Evolutionary conservation across 2,113 vertebrate genomes (phyloP).

Genomic region (Protomyctophum bolini): DNA sequence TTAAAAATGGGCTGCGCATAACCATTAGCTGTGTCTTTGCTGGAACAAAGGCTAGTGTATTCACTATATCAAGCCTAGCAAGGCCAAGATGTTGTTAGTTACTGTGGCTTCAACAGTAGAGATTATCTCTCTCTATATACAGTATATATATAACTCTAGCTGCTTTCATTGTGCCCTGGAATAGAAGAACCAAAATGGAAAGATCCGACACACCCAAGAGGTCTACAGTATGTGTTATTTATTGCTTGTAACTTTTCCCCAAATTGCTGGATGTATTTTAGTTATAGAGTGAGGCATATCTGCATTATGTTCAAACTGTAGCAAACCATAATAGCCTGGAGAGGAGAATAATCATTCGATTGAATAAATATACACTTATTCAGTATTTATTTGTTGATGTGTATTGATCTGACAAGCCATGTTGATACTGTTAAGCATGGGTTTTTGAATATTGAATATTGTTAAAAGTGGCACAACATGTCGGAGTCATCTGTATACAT

Average conservation of each 20-base stretch:
- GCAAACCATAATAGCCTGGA: neutral
- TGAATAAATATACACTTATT: neutral
- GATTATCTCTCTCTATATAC: constrained; percentile 22
- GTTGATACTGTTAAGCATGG: neutral
- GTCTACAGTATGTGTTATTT: constrained; percentile 38
- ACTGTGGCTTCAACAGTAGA: constrained; percentile 44
- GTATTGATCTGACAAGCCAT: neutral
- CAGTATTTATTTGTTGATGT: neutral
- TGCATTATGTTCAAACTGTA: constrained; percentile 34
- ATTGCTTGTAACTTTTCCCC: constrained; percentile 50
- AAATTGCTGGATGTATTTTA: constrained; percentile 60
- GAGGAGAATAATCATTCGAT: constrained; percentile 11
- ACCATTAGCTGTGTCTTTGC: constrained; percentile 27
- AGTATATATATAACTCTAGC: constrained; percentile 51
- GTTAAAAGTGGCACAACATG: neutral
- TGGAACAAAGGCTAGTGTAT: constrained; percentile 22
- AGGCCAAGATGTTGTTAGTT: constrained; percentile 35
- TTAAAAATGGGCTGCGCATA: constrained; percentile 10
- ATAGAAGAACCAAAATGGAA: constrained; percentile 55
- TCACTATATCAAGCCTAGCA: neutral
- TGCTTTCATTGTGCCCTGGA: constrained; percentile 51
- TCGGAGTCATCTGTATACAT: neutral
- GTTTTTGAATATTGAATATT: neutral
- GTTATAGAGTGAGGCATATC: constrained; percentile 29
- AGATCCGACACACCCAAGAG: constrained; percentile 41